Conservation (phyloP, 2,888 invertebrate genomes). For the Yponomeuta cagnagella region DNA sequence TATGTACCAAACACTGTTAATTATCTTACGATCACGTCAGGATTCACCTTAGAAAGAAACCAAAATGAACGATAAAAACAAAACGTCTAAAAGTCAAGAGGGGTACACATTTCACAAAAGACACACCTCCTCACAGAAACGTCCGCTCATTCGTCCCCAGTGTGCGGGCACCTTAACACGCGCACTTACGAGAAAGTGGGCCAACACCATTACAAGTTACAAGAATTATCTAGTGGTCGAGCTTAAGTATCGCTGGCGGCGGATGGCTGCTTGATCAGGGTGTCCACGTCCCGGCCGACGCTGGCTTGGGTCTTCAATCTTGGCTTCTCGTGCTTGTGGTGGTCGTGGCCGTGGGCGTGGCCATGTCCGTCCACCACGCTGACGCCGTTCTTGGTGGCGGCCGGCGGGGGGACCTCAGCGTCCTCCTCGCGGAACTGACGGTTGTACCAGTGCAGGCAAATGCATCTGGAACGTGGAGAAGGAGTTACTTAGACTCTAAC, state of each 20-base stretch:
- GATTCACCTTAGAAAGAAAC: slow-evolving; percentile 4
- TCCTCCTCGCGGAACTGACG: slow-evolving; percentile 56
- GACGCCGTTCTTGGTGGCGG: slow-evolving; percentile 64
- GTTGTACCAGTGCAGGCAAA: slow-evolving; percentile 79
- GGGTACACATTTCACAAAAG: background rate
- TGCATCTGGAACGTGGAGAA: slow-evolving; percentile 63
- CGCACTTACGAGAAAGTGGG: too few species aligned
- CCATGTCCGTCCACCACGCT: slow-evolving; percentile 64
- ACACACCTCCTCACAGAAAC: too few species aligned
- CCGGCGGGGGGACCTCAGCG: slow-evolving; percentile 39
- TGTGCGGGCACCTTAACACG: too few species aligned
- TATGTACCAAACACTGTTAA: slow-evolving; percentile 48
- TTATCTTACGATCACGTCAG: background rate
- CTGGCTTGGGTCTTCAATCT: slow-evolving; percentile 59
- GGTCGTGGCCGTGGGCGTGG: slow-evolving; percentile 21
- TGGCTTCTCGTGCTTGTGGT: slow-evolving; percentile 36
- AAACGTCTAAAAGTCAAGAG: background rate
- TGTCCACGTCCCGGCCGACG: slow-evolving; percentile 76
- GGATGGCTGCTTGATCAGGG: slow-evolving; percentile 71
- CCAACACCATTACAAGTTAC: too few species aligned
- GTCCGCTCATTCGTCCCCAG: too few species aligned
- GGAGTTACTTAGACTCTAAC: background rate
- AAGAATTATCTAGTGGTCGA: background rate
- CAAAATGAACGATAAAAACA: background rate
- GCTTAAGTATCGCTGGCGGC: slow-evolving; percentile 32